Conservation (phyloP, 2,113 vertebrate species). For the Tenrec ecaudatus region DNA sequence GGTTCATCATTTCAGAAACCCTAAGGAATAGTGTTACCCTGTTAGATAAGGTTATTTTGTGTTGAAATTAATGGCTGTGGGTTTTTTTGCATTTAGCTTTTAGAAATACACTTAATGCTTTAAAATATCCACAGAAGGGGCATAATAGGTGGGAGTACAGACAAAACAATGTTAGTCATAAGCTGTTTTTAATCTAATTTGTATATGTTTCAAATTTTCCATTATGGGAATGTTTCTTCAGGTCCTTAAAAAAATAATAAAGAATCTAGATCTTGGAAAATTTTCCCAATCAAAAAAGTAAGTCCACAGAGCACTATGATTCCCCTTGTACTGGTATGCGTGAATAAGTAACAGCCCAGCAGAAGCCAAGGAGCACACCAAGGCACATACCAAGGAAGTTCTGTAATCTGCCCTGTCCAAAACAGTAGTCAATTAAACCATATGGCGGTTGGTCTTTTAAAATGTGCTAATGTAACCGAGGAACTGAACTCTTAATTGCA, state of each 20-base stretch:
- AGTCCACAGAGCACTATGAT: too few relatives aligned
- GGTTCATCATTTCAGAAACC: too few relatives aligned
- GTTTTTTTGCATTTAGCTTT: background rate
- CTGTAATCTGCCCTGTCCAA: background rate
- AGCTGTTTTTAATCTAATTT: background rate
- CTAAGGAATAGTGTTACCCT: too few relatives aligned
- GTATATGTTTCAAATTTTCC: background rate
- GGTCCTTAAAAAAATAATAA: background rate
- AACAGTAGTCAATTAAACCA: background rate
- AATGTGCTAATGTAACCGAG: too few relatives aligned
- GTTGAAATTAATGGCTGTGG: too few relatives aligned
- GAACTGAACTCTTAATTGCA: too few relatives aligned
- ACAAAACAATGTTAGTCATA: too few relatives aligned
- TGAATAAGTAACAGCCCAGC: background rate
- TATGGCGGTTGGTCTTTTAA: background rate
- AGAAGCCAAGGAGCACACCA: too few relatives aligned
- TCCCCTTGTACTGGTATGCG: background rate
- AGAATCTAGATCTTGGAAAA: background rate
- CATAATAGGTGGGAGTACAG: background rate
- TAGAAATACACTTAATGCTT: slow-evolving; percentile 32
- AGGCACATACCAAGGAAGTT: background rate
- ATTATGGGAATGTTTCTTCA: background rate
- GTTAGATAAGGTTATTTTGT: too few relatives aligned
- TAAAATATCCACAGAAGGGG: background rate
- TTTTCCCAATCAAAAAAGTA: too few relatives aligned